Conservation (phyloP, 2,113 vertebrate genomes). For the Steatornis caripensis region DNA sequence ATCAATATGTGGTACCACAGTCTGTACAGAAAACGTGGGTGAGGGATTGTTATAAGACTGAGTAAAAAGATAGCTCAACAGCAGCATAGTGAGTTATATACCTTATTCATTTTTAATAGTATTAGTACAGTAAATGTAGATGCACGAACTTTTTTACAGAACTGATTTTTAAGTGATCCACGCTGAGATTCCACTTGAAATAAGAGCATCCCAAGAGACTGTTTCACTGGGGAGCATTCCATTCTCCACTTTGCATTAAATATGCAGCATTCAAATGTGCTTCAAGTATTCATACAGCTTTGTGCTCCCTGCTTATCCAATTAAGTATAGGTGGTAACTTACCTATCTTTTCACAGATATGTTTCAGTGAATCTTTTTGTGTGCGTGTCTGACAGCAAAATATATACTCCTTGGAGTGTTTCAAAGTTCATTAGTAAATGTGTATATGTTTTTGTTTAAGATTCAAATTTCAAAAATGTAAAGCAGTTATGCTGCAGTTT, state of each 20-base stretch:
- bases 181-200: constrained; percentile 15
- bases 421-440: neutral
- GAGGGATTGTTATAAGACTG: neutral
- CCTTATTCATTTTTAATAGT: constrained; percentile 19
- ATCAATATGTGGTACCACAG: constrained; percentile 22
- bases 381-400: neutral
- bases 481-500: neutral
- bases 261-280: neutral
- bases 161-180: constrained; percentile 20
- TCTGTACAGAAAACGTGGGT: neutral
- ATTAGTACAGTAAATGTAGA: constrained; percentile 5
- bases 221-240: neutral
- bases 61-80: neutral
- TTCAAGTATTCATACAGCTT: neutral
- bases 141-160: neutral
- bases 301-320: neutral
- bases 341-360: neutral
- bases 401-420: neutral
- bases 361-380: neutral
- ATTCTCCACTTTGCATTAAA: neutral
- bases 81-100: neutral
- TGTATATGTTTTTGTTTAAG: neutral
- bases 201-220: constrained; percentile 2
- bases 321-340: neutral
- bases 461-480: neutral